A percentile compares a stretch with the other conserved stretches of the same genome.
These are phyloP conservation scores for Cyprinodon brontotheroides DNA, from an alignment of 2,113 vertebrate genomes.

Conservation along the genomic window DNA sequence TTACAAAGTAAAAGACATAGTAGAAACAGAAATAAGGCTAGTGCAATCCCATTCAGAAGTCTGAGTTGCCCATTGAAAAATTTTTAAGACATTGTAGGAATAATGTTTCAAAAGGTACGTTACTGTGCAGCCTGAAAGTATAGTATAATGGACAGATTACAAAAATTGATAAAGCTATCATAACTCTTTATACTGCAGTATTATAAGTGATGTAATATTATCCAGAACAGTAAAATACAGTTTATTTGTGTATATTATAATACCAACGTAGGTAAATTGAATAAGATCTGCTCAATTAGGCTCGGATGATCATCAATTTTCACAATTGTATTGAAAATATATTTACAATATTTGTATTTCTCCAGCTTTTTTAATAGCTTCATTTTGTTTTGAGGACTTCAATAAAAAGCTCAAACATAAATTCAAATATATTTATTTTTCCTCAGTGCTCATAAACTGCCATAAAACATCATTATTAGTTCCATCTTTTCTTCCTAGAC, in stretches of 20 bases:
- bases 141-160: not conserved
- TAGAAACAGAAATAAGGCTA: not conserved
- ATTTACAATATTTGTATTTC: not conserved
- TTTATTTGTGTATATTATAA: too few species aligned
- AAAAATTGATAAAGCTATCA: not conserved
- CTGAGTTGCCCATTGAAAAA: not conserved
- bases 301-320: too few species aligned
- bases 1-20: not conserved
- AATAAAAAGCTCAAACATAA: not conserved
- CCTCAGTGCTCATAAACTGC: slow-evolving; percentile 11
- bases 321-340: too few species aligned
- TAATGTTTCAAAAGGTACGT: not conserved
- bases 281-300: too few species aligned
- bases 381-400: too few species aligned
- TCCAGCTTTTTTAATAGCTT: not conserved
- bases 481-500: slow-evolving; percentile 11
- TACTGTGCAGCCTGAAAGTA: not conserved
- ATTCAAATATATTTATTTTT: not conserved
- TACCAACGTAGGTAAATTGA: too few species aligned
- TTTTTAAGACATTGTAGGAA: not conserved
- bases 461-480: slow-evolving; percentile 17
- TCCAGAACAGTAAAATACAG: too few species aligned
- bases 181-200: not conserved
- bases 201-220: too few species aligned
- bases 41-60: not conserved